These are phyloP conservation scores for Ephestia elutella DNA, from an alignment of 1,140 invertebrate genomes.

Conservation along the genomic window DNA sequence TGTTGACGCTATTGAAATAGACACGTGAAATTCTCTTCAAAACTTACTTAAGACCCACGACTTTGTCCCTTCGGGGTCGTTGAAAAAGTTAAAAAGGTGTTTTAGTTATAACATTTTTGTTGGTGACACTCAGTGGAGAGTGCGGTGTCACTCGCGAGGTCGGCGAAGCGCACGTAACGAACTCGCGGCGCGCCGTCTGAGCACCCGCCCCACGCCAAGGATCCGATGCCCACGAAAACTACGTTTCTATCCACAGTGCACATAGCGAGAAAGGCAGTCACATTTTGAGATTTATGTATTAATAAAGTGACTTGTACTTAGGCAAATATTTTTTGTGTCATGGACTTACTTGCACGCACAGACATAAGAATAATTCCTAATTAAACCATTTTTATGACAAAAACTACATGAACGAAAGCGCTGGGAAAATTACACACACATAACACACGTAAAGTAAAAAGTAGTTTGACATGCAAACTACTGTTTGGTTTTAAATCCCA, in stretches of 20 bases:
- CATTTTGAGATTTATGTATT: too few relatives aligned
- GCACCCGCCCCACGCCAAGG: not conserved
- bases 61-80: slow-evolving; percentile 22
- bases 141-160: slow-evolving; percentile 57
- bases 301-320: too few relatives aligned
- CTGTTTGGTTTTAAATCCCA: too few relatives aligned
- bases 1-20: not conserved
- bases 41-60: not conserved
- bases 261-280: too few relatives aligned
- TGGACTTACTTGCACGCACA: too few relatives aligned
- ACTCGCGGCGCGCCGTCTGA: slow-evolving; percentile 28
- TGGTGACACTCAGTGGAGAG: slow-evolving; percentile 54
- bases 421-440: too few relatives aligned
- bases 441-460: too few relatives aligned
- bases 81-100: slow-evolving; percentile 53
- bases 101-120: slow-evolving; percentile 58
- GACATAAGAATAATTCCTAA: too few relatives aligned
- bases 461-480: too few relatives aligned
- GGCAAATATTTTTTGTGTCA: too few relatives aligned
- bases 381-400: too few relatives aligned
- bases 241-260: slow-evolving; percentile 11
- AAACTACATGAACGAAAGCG: too few relatives aligned
- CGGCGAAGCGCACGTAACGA: slow-evolving; percentile 64
- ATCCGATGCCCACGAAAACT: not conserved
- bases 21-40: not conserved